Percentiles rank a stretch among this genome's conserved stretches.
phyloP scores from a whole-genome alignment of 35 echinoderm and acorn worm species.

The Eucidaris tribuloides region DNA sequence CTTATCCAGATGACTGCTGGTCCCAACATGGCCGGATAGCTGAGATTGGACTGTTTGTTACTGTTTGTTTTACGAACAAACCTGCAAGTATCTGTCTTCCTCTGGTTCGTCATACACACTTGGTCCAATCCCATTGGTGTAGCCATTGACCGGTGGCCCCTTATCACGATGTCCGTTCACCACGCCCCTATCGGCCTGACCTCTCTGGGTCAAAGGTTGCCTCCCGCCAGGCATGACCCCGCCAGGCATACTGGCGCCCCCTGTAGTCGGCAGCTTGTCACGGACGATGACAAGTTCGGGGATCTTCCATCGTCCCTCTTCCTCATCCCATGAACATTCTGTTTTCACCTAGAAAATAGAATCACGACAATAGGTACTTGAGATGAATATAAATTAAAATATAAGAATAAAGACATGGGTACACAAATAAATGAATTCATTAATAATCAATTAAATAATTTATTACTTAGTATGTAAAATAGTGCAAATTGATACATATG shows the following conservation, averaged over 20 bases:
- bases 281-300: slow-evolving; percentile 72
- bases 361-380: too few relatives aligned
- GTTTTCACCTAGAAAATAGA: slow-evolving; percentile 84
- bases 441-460: too few relatives aligned
- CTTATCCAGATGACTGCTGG: too few relatives aligned
- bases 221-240: slow-evolving; percentile 79
- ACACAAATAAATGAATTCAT: too few relatives aligned
- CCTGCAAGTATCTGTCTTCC: slow-evolving; percentile 85
- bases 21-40: too few relatives aligned
- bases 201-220: slow-evolving; percentile 48
- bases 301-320: slow-evolving; percentile 76
- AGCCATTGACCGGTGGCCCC: slow-evolving; percentile 36
- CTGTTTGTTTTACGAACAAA: too few relatives aligned
- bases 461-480: too few relatives aligned
- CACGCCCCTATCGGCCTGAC: slow-evolving; percentile 26
- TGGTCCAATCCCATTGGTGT: slow-evolving; percentile 39
- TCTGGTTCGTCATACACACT: slow-evolving; percentile 48
- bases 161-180: background rate
- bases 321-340: slow-evolving; percentile 88
- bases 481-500: too few relatives aligned
- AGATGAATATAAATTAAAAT: too few relatives aligned
- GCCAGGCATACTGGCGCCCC: slow-evolving; percentile 15
- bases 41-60: too few relatives aligned
- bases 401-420: too few relatives aligned
- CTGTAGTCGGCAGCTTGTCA: slow-evolving; percentile 67